Percentiles rank a stretch among this genome's conserved stretches.
phyloP scores from a whole-genome alignment of 2,797 vertebrate species.

The Coregonus ussuriensis region DNA sequence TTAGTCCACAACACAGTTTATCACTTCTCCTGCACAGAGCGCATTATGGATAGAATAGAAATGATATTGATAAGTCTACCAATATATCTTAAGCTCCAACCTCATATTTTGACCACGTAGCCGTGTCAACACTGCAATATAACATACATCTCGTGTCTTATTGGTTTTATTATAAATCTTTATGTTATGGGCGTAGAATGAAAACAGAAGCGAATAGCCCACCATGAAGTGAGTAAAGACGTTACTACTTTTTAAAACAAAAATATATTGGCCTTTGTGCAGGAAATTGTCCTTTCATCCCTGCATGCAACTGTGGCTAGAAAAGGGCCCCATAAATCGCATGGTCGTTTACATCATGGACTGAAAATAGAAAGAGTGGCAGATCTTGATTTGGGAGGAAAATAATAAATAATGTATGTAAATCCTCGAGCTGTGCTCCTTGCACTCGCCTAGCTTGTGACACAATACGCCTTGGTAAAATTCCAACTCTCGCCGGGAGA shows the following conservation, averaged over 20 bases:
- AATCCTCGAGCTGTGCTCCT: conserved; percentile 73
- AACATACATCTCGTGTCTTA: not conserved
- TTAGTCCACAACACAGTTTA: conserved; percentile 62
- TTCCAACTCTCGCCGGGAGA: conserved; percentile 69
- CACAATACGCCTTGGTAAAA: conserved; percentile 78
- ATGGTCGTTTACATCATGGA: conserved; percentile 19
- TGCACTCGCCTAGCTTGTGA: conserved; percentile 61
- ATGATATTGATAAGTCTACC: conserved; percentile 65
- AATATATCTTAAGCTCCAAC: conserved; percentile 15
- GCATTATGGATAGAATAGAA: conserved; percentile 58
- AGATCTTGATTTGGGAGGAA: conserved; percentile 74
- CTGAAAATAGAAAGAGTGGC: conserved; percentile 50
- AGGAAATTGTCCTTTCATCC: conserved; percentile 10
- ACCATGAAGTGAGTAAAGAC: not conserved
- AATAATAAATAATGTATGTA: conserved; percentile 84
- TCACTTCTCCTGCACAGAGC: conserved; percentile 39
- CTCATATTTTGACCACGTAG: not conserved
- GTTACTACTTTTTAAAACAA: not conserved
- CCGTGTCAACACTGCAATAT: not conserved
- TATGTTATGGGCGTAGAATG: not conserved
- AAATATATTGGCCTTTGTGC: conserved; percentile 11
- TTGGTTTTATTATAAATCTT: not conserved
- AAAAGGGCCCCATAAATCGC: conserved; percentile 12
- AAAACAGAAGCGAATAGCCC: not conserved
- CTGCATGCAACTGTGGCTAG: conserved; percentile 38